Percentiles rank a stretch among this genome's conserved stretches.
These are phyloP conservation scores for Dichetophora obliterata DNA, from an alignment of 2,888 invertebrate genomes.

Conservation along the genomic window DNA sequence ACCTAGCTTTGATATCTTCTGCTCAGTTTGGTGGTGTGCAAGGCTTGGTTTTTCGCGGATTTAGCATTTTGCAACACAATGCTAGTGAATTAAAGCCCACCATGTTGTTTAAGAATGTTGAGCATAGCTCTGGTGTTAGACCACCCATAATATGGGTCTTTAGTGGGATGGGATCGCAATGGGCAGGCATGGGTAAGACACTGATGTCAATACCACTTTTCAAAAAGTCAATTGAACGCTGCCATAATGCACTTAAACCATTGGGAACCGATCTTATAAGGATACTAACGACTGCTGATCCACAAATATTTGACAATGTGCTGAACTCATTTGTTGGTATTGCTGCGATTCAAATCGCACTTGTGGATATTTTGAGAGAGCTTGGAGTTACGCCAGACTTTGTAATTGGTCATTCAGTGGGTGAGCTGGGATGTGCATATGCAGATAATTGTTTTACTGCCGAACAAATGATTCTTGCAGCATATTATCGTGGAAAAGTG, in stretches of 20 bases:
- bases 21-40: conserved; percentile 73
- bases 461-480: conserved; percentile 86
- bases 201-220: conserved; percentile 85
- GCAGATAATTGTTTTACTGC: conserved; percentile 92
- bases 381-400: conserved; percentile 79
- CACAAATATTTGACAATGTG: conserved; percentile 77
- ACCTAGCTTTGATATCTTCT: conserved; percentile 74
- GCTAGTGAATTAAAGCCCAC: conserved; percentile 52
- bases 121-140: conserved; percentile 75
- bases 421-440: conserved; percentile 81
- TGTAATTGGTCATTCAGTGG: conserved; percentile 79
- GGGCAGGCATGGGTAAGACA: conserved; percentile 85
- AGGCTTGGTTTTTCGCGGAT: conserved; percentile 84
- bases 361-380: conserved; percentile 75
- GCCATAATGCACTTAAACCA: conserved; percentile 73
- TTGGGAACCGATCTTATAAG: conserved; percentile 76
- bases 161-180: conserved; percentile 90
- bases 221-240: conserved; percentile 76
- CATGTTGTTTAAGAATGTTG: conserved; percentile 71
- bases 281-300: conserved; percentile 77
- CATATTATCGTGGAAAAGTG: conserved; percentile 86
- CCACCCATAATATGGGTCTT: conserved; percentile 88
- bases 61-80: conserved; percentile 71
- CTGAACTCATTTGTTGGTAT: conserved; percentile 81
- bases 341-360: conserved; percentile 76